A percentile compares a stretch with the other conserved stretches of the same genome.
Evolutionary conservation across 1,140 invertebrate genomes (phyloP).

Genomic region (Elysia chlorotica): DNA sequence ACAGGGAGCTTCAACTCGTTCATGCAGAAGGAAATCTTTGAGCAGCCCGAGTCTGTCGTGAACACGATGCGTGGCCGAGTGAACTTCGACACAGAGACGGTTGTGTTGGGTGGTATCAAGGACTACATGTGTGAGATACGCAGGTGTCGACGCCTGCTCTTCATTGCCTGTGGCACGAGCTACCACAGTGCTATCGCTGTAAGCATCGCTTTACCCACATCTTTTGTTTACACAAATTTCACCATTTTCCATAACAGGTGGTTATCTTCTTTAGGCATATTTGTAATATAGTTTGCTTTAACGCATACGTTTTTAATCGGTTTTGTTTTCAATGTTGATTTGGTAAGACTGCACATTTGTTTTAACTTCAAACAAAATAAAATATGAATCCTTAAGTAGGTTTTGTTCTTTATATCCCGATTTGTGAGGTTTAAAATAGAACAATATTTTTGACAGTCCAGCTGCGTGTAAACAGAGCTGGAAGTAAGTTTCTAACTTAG

Average conservation of each 20-base stretch:
- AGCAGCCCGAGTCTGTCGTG: conserved; percentile 98
- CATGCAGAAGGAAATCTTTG: conserved; percentile 99
- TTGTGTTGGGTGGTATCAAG: conserved; percentile 83
- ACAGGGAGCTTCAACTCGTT: conserved; percentile 93
- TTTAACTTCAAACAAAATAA: no score
- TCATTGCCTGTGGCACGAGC: conserved; percentile 98
- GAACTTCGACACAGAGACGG: conserved; percentile 72
- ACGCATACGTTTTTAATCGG: no score
- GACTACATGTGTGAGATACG: conserved; percentile 98
- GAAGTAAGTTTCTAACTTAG: no score
- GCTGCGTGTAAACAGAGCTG: no score
- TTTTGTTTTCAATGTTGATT: no score
- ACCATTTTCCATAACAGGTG: neutral
- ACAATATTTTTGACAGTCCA: no score
- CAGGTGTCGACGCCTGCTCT: conserved; percentile 90
- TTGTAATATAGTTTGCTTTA: neutral
- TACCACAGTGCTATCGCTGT: conserved; percentile 97
- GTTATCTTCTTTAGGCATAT: neutral
- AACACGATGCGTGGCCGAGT: conserved; percentile 99
- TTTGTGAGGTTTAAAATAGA: no score
- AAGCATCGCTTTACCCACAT: conserved; percentile 33
- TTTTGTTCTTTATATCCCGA: no score
- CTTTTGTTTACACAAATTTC: no score
- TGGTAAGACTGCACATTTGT: no score
- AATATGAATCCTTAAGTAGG: no score